Evolutionary conservation across 1,140 invertebrate genomes (phyloP).

Genomic region (Heliothis virescens): DNA sequence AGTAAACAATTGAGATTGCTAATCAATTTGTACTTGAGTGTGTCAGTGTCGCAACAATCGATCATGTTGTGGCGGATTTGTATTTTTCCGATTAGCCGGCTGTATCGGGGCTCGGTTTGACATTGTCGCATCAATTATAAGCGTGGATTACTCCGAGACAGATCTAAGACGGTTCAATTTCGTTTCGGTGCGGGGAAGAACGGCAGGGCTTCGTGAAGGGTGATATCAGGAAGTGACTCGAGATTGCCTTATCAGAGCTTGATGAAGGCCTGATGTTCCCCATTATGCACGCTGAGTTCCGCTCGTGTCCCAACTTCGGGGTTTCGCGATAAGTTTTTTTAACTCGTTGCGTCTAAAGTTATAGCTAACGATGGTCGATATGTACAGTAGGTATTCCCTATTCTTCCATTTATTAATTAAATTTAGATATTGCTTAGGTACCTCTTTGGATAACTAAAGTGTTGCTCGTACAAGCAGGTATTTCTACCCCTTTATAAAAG

Average conservation of each 20-base stretch:
- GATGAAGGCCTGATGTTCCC: conserved; percentile 61
- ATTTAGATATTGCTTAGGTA: neutral
- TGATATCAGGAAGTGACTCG: conserved; percentile 64
- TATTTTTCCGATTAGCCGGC: conserved; percentile 83
- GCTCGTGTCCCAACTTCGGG: conserved; percentile 30
- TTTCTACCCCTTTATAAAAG: conserved; percentile 40
- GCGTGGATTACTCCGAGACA: conserved; percentile 82
- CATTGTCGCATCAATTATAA: conserved; percentile 85
- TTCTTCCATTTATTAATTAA: too few relatives aligned
- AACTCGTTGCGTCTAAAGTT: neutral
- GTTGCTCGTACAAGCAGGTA: conserved; percentile 30
- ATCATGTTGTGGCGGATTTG: conserved; percentile 80
- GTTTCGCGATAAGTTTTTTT: conserved; percentile 24
- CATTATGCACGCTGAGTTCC: conserved; percentile 53
- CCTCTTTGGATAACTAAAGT: conserved; percentile 18
- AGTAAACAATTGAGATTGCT: conserved; percentile 47
- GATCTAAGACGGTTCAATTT: conserved; percentile 84
- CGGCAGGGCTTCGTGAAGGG: conserved; percentile 52
- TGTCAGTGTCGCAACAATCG: conserved; percentile 64
- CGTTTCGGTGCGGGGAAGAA: conserved; percentile 59
- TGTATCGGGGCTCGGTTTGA: conserved; percentile 77
- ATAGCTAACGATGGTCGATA: neutral
- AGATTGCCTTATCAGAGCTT: conserved; percentile 61
- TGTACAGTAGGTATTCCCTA: neutral
- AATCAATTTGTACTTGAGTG: conserved; percentile 54